phyloP scores from a whole-genome alignment of 2,113 vertebrate genomes.

The Carettochelys insculpta region DNA sequence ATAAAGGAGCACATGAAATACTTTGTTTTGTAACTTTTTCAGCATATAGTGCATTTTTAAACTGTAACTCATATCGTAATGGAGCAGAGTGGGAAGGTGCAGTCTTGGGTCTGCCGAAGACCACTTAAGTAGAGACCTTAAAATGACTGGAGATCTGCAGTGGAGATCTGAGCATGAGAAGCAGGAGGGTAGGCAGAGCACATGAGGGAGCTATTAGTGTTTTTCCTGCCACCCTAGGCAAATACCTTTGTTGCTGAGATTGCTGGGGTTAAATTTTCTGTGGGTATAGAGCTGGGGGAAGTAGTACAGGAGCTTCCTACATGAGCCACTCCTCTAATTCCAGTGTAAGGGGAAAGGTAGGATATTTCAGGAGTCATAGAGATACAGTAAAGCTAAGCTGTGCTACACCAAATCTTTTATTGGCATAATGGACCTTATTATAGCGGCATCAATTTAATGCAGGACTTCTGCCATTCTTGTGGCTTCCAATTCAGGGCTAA shows the following conservation, averaged over 20 bases:
- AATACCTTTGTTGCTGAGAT: not conserved
- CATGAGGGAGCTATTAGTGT: not conserved
- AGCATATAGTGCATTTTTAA: not conserved
- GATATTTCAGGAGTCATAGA: not conserved
- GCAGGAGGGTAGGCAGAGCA: not conserved
- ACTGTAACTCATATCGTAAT: constrained; percentile 44
- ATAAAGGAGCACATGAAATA: fast-evolving
- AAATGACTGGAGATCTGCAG: not conserved
- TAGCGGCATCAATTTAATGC: no score
- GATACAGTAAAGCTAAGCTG: not conserved
- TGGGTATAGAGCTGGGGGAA: not conserved
- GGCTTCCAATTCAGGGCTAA: not conserved
- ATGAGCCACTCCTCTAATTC: not conserved
- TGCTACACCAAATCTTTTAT: not conserved
- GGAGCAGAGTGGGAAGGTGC: not conserved
- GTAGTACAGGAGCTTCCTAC: not conserved
- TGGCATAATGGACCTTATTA: not conserved
- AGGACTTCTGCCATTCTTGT: not conserved
- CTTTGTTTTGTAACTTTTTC: not conserved
- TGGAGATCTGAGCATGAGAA: not conserved
- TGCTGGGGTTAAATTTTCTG: not conserved
- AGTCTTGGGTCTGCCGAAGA: constrained; percentile 48
- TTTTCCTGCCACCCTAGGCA: not conserved
- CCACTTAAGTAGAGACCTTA: constrained; percentile 46
- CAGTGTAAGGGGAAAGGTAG: not conserved